Evolutionary conservation across 2,888 invertebrate genomes (phyloP).

Genomic region (Chymomyza amoena): DNA sequence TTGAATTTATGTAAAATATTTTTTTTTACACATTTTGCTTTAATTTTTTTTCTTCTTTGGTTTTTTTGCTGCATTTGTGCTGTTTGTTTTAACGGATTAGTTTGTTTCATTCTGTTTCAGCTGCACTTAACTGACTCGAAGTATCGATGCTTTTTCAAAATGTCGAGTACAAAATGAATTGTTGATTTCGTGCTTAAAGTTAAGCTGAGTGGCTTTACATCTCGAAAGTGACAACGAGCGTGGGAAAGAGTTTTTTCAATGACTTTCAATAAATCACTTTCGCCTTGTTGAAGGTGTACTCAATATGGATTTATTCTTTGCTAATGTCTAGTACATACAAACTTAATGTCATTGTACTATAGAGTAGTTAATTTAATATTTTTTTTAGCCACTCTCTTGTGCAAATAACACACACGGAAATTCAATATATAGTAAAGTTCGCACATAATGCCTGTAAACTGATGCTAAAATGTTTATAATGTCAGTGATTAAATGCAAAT

Average conservation of each 20-base stretch:
- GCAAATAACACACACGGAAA: neutral
- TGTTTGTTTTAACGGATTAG: conserved; percentile 44
- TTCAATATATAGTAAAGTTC: neutral
- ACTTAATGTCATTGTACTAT: conserved; percentile 8
- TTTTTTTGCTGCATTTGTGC: conserved; percentile 1
- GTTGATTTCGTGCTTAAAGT: conserved; percentile 31
- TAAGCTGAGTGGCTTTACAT: conserved; percentile 14
- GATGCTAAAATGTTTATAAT: conserved; percentile 54
- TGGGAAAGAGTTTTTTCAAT: neutral
- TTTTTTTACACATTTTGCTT: neutral
- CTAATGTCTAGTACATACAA: neutral
- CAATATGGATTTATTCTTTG: conserved; percentile 51
- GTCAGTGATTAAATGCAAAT: conserved; percentile 51
- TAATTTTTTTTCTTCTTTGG: conserved; percentile 6
- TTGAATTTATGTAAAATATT: conserved; percentile 12
- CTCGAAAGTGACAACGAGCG: neutral
- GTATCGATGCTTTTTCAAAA: conserved; percentile 9
- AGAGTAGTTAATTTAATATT: too few species aligned
- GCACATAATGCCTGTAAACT: conserved; percentile 51
- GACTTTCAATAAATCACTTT: neutral
- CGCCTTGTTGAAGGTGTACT: conserved; percentile 11
- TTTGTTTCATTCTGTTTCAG: conserved; percentile 33
- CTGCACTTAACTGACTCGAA: neutral
- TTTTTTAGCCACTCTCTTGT: conserved; percentile 16
- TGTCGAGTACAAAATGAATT: conserved; percentile 46